These are phyloP conservation scores for Holothuria scabra DNA, from an alignment of 53 echinoderm and acorn worm genomes.

Conservation along the genomic window DNA sequence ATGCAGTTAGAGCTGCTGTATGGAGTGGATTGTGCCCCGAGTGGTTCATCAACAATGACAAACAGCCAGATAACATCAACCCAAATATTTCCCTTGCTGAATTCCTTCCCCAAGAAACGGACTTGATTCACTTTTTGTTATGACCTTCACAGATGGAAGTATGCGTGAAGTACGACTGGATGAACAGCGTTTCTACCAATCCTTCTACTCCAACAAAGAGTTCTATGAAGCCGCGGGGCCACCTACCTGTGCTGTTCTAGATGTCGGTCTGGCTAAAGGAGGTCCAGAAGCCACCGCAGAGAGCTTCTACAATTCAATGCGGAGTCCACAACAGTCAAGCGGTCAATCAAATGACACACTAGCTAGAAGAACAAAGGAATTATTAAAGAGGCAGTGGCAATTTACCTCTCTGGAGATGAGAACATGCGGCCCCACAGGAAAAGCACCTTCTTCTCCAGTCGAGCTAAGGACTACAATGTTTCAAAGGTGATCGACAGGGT, in stretches of 20 bases:
- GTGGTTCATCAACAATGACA: too few relatives aligned
- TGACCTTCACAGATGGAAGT: background rate
- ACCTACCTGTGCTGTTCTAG: background rate
- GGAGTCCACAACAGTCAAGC: background rate
- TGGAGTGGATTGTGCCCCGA: background rate
- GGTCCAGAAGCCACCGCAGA: background rate
- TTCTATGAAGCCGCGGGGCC: background rate
- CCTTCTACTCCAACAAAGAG: background rate
- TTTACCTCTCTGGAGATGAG: too few relatives aligned
- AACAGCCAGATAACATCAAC: too few relatives aligned
- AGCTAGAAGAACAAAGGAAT: too few relatives aligned
- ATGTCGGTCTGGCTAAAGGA: background rate
- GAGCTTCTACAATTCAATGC: constrained; percentile 1
- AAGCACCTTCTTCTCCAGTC: too few relatives aligned
- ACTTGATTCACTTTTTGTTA: background rate
- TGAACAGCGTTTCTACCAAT: background rate
- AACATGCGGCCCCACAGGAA: too few relatives aligned
- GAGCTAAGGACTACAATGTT: too few relatives aligned
- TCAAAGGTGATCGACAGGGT: too few relatives aligned
- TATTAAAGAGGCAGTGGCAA: too few relatives aligned
- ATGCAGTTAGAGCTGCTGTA: background rate
- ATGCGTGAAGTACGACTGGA: background rate
- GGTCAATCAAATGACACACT: too few relatives aligned
- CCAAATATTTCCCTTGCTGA: background rate
- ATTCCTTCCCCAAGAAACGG: background rate